These are phyloP conservation scores for Drosophila watanabei DNA, from an alignment of 1,140 invertebrate species.

Conservation along the genomic window DNA sequence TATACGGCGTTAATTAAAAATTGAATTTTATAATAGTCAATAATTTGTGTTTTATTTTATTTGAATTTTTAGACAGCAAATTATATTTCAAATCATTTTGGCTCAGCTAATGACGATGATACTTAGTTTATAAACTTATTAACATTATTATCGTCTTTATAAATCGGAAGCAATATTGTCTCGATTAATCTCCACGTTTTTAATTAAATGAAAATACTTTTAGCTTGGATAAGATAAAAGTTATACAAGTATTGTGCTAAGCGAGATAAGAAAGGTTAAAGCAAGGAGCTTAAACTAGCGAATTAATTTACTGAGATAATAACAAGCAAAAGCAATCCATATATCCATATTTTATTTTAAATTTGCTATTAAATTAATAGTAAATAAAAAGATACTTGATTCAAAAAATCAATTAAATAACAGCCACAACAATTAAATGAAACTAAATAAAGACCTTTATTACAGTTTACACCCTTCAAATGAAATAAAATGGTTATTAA, in stretches of 20 bases:
- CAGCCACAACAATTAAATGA: neutral
- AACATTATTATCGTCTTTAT: neutral
- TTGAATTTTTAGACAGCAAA: neutral
- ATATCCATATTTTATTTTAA: no score
- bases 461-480: neutral
- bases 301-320: no score
- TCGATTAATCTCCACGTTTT: neutral
- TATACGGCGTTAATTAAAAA: constrained; percentile 11
- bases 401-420: neutral
- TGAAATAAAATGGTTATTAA: neutral
- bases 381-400: no score
- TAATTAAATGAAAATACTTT: neutral
- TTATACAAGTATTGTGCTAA: neutral
- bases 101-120: neutral
- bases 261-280: neutral
- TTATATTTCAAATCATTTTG: no score
- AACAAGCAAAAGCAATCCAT: no score
- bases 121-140: no score
- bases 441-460: neutral
- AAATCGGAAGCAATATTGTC: neutral
- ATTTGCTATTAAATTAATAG: no score
- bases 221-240: neutral
- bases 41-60: neutral
- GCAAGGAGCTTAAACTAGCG: neutral
- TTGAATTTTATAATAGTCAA: constrained; percentile 6